Conservation (phyloP, 2,797 vertebrate species). For the Hydrolagus colliei region DNA sequence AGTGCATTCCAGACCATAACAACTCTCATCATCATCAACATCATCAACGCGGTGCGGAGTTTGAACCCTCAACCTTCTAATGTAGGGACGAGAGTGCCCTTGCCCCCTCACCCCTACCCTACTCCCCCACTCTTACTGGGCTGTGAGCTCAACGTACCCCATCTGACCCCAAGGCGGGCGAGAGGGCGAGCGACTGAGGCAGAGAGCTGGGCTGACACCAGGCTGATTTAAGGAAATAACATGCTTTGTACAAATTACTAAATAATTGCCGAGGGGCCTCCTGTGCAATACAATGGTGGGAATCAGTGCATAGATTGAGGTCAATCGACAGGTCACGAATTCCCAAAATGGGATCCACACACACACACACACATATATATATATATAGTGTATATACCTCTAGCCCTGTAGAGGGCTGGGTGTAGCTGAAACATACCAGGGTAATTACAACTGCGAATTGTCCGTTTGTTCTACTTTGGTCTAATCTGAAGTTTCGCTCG, state of each 20-base stretch:
- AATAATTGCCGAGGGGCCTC: neutral
- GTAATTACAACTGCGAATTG: neutral
- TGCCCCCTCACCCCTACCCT: too few species aligned
- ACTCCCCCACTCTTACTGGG: too few species aligned
- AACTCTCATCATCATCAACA: too few species aligned
- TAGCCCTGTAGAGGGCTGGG: neutral
- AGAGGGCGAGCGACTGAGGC: too few species aligned
- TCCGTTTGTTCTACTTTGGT: constrained; percentile 2
- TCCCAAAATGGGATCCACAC: neutral
- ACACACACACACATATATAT: neutral
- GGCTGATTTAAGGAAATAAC: neutral
- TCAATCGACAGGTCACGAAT: neutral
- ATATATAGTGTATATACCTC: neutral
- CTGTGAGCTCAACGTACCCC: too few species aligned
- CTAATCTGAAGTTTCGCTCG: constrained; percentile 16
- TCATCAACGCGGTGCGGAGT: too few species aligned
- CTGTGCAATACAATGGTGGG: neutral
- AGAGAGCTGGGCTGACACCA: too few species aligned
- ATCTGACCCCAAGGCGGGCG: too few species aligned
- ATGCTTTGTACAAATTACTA: neutral
- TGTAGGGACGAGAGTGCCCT: too few species aligned
- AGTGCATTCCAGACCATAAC: too few species aligned
- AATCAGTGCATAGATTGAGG: neutral
- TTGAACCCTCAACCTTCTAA: too few species aligned
- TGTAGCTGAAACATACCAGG: neutral